Base-by-base conservation (phyloP, 1,140 invertebrate genomes). In the Drosophila athabasca region DNA sequence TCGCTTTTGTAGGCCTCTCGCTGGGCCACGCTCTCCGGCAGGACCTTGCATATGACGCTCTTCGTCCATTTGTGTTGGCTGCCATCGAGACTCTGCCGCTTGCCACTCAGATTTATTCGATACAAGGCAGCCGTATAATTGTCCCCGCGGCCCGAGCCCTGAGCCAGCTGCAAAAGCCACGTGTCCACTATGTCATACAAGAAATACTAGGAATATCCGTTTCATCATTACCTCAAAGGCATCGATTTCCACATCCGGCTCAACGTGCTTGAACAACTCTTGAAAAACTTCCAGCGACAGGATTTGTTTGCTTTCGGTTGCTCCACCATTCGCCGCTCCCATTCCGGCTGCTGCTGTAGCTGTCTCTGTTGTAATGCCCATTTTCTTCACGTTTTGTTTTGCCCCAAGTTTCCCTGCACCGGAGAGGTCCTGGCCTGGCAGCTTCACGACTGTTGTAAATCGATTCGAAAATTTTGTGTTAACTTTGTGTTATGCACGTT, bases 101-200 rank as follows among this genome's bases (percentile, higher is more conserved):
- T 91, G 0, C 95, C 95, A 67, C 93, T 94, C 0, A 94, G 87
- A 0, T 92, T 92, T 35, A 95, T 92, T 13, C 95, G 93, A 81
- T 95, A 95, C 1, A 95, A 88, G 93, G 95, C 95, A 8, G 95
- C 95, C 0, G 95, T 95, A 73, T 96, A 95, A 84, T 95, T 96
- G 69, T 96, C 95, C 6, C 95, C 95, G 41, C 95, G 92, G 59
- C 94, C 94, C 0, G 95, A 95, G 6, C 94, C 95, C 6, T 93
- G 94, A n/a, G 94, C 93, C 64, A 94, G 93, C 92, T 95, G 83
- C 13, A 92, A 58, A 19, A 8, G 6, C 48, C 41, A 55, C 41
- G 31, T 53, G 45, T 31, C 22, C 6, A 5, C n/a, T 35, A 68
- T 57, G 31, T 69, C 66, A 69, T 43, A 50, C 46, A 24, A 24